A percentile compares a stretch with the other conserved stretches of the same genome.
These are phyloP conservation scores for Pavo muticus DNA, from an alignment of 2,113 vertebrate species.

Conservation along the genomic window DNA sequence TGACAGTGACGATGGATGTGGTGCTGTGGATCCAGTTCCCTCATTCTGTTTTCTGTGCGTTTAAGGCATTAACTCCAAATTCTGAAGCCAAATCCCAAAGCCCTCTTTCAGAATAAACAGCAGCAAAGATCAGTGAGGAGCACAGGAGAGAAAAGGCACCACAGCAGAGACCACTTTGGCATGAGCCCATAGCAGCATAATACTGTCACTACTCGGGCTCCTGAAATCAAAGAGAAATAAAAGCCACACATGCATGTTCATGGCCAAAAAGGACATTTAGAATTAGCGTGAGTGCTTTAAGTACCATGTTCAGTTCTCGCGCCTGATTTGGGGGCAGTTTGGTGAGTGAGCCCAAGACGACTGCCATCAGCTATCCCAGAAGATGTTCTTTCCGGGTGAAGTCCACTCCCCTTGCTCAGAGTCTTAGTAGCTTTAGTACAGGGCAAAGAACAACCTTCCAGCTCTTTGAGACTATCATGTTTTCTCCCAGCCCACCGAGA, in stretches of 20 bases:
- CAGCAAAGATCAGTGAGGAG: background rate
- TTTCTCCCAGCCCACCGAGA: background rate
- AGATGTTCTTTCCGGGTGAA: background rate
- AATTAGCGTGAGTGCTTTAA: accelerated
- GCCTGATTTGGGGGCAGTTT: accelerated
- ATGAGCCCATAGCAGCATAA: background rate
- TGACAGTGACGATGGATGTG: background rate
- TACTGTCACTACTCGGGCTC: background rate
- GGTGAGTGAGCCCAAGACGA: background rate
- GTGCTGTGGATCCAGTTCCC: background rate
- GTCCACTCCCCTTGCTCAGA: background rate
- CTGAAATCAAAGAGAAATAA: background rate
- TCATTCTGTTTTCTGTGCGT: background rate
- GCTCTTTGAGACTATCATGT: background rate
- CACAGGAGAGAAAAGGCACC: background rate
- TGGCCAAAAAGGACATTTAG: background rate
- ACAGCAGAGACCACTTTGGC: background rate
- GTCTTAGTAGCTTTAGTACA: background rate
- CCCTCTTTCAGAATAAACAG: background rate
- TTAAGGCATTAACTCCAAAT: background rate
- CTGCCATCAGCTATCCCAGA: background rate
- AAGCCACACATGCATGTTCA: background rate
- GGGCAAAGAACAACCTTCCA: background rate
- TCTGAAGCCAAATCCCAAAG: background rate
- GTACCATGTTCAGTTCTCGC: accelerated